Base-by-base conservation (phyloP, 2,888 invertebrate species). In the Mellilla xanthometata region DNA sequence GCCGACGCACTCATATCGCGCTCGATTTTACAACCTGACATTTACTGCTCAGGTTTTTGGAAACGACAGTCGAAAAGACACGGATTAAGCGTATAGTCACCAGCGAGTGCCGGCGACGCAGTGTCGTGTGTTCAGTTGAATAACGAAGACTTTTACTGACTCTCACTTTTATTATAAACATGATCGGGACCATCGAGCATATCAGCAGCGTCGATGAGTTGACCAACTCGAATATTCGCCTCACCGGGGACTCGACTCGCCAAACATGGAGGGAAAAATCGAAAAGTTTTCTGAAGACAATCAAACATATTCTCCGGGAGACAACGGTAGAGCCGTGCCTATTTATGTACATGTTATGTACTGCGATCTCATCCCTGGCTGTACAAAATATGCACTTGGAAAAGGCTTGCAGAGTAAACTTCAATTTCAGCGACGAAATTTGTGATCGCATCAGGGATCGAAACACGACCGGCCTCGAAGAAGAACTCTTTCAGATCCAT, bases 281-380 rank as follows among this genome's bases (percentile, higher is more conserved):
- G 6, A 88, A 86, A 52, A 61, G 56, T 9, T 40, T 65, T 2
- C 56, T 87, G 49, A 88, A 86, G 61, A 68, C 67, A 27, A 55
- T 93, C 9, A 82, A 77, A 55, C 60, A 62, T 57, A 63, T 78
- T 44, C 65, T 81, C 23, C 66, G 68, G 1, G 88, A 89, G 61
- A 86, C 81, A 1, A 93, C 93, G 0, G 93, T 94, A 1, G 94
- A 94, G 60, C 94, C 94, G 6, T 92, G 94, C 59, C 70, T 94
- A 52, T 91, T 93, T 51, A 83, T 90, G 52, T 94, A 93, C 67
- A 92, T 93, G 67, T 79, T 93, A 70, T 93, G 93, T 49, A 92
- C 91, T 31, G 91, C 92, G 1, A 70, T 93, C 12, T 94, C 95
- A 0, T 93, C 93, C 27, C 68, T 92, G 13, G 91, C 92, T 0